Percentiles rank a stretch among this genome's conserved stretches.
phyloP scores from a whole-genome alignment of 2,888 invertebrate genomes.

The Sepiola atlantica region DNA sequence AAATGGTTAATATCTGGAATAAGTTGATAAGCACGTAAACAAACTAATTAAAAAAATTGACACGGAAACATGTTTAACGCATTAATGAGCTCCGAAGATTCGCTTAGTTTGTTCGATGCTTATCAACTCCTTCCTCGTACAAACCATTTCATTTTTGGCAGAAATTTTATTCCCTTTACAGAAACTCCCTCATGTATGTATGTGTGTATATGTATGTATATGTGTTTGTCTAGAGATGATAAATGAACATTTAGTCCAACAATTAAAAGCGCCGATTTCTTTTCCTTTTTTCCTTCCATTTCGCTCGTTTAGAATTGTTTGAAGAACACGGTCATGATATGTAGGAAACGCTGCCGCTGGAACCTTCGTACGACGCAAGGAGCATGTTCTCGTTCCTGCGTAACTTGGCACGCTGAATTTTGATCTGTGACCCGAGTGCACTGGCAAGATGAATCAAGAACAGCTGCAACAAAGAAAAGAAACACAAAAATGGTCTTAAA shows the following conservation, averaged over 20 bases:
- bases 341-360: background rate
- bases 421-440: slow-evolving; percentile 24
- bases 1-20: too few relatives aligned
- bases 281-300: background rate
- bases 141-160: too few relatives aligned
- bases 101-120: too few relatives aligned
- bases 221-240: background rate
- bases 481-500: background rate
- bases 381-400: background rate
- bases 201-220: background rate
- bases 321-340: background rate
- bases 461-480: background rate
- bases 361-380: background rate
- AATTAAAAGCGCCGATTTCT: background rate
- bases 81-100: too few relatives aligned
- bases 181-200: background rate
- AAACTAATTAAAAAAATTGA: too few relatives aligned
- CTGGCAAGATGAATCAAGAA: slow-evolving; percentile 36
- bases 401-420: slow-evolving; percentile 37
- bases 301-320: background rate
- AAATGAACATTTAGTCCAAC: background rate
- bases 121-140: too few relatives aligned
- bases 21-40: too few relatives aligned
- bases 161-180: background rate
- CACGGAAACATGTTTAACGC: too few relatives aligned